Evolutionary conservation across 2,888 invertebrate species (phyloP), one percentile per base, ranked within the genome.

Genomic region (Stegophylla sp.): DNA sequence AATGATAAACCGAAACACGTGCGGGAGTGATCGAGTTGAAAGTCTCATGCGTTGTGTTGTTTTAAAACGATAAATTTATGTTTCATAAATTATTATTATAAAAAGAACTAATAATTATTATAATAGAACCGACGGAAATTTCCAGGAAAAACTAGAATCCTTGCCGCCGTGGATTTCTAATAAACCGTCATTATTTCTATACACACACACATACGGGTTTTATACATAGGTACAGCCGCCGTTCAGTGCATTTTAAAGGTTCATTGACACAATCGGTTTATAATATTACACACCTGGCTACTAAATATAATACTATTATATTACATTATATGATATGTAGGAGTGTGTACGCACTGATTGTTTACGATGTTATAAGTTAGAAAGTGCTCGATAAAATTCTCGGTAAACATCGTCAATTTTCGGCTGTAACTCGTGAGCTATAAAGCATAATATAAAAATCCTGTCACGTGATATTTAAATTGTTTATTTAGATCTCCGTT

Each of bases 351-450:
- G 34, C 26, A n/a, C 53, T 17, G 64, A 64, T 64, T 51, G 64
- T 75, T 74, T 48, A 61, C 28, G 64, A 53, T 9, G 66, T 26
- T n/a, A 20, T n/a, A 20, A 7, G 17, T 26, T 66, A 76, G 66
- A 76, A 76, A 76, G 75, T 51, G 75, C 20, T 53, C 41, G 64
- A 53, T 41, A 12, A 64, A 53, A n/a, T 76, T 66, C 75, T 41
- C 23, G 12, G 75, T 23, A 76, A 66, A 66, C 41, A 15, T 41
- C 41, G 10, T 41, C 41, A 23, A 23, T 64, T 75, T 75, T 75
- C 23, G 75, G 41, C 34, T 20, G 34, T 51, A 63, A 51, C 64
- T n/a, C 23, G 13, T 17, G 34, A 34, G 17, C 1, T n/a, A 34
- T 34, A 63, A 34, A 3, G 7, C 34, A 34, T 34, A 17, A 63